phyloP scores from a whole-genome alignment of 2,797 vertebrate species.

The Enteromius argenteus region DNA sequence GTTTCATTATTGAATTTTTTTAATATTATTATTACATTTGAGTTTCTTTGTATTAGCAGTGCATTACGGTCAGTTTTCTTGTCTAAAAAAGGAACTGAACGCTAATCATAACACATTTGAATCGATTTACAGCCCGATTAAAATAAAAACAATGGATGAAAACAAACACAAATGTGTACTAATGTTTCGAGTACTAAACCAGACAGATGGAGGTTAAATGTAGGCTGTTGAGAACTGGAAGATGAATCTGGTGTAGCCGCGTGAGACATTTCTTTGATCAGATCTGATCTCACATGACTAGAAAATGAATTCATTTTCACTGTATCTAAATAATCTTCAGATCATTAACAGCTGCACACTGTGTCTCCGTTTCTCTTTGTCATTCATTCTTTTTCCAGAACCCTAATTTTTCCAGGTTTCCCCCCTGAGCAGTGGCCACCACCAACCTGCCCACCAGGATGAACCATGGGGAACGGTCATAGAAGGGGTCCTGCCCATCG shows the following conservation, averaged over 20 bases:
- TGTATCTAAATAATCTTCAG: background rate
- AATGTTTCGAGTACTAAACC: slow-evolving; percentile 25
- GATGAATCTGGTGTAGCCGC: slow-evolving; percentile 13
- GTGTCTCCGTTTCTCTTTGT: slow-evolving; percentile 61
- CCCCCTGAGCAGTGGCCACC: slow-evolving; percentile 35
- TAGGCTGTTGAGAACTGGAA: background rate
- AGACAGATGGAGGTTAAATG: slow-evolving; percentile 35
- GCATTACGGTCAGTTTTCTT: background rate
- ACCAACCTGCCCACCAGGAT: slow-evolving; percentile 99
- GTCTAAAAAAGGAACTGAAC: background rate
- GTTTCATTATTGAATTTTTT: background rate
- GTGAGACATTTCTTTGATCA: background rate
- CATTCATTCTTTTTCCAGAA: slow-evolving; percentile 64
- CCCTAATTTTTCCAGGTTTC: slow-evolving; percentile 30
- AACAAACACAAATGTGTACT: slow-evolving; percentile 64
- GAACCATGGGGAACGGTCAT: slow-evolving; percentile 99
- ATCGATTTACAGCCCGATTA: slow-evolving; percentile 54
- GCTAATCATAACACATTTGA: slow-evolving; percentile 13
- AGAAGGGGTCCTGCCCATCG: slow-evolving; percentile 99
- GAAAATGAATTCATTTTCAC: background rate
- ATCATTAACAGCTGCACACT: slow-evolving; percentile 77
- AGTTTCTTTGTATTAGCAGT: background rate
- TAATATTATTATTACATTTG: background rate
- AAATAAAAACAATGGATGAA: slow-evolving; percentile 62
- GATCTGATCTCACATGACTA: background rate